These are phyloP conservation scores for Eupleurogrammus muticus DNA, from an alignment of 2,797 vertebrate species.

Conservation along the genomic window DNA sequence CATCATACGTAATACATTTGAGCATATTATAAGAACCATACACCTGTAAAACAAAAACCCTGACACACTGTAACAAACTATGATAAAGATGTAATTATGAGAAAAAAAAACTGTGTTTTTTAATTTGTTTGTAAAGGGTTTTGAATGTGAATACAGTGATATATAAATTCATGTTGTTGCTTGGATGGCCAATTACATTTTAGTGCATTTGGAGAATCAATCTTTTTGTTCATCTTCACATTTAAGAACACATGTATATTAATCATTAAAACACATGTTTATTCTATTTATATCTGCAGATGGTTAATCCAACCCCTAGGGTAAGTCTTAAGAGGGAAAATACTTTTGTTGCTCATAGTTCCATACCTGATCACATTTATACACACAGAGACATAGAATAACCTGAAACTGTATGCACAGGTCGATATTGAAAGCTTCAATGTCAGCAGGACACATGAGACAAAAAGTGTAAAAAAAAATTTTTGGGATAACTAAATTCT, in stretches of 20 bases:
- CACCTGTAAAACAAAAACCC: neutral
- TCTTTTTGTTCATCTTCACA: neutral
- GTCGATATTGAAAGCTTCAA: slow-evolving; percentile 24
- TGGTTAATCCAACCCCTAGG: neutral
- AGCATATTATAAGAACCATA: too few relatives aligned
- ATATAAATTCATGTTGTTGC: neutral
- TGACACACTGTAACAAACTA: neutral
- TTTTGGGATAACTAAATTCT: slow-evolving; percentile 39
- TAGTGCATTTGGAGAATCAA: neutral
- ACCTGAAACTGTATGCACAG: neutral
- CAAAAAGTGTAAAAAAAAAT: slow-evolving; percentile 33
- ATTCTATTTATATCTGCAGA: slow-evolving; percentile 5
- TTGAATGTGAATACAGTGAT: neutral
- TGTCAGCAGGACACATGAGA: slow-evolving; percentile 25
- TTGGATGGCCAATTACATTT: neutral
- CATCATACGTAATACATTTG: too few relatives aligned
- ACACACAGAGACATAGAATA: neutral
- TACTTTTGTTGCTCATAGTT: neutral
- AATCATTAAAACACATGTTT: neutral
- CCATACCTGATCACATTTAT: neutral
- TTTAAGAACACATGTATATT: neutral
- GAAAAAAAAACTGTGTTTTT: neutral
- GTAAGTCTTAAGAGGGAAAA: neutral
- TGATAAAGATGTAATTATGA: neutral
- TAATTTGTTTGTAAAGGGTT: too few relatives aligned